Percentiles rank a stretch among this genome's conserved stretches.
Evolutionary conservation across 2,113 vertebrate species (phyloP).

Genomic region (Elaphurus davidianus): DNA sequence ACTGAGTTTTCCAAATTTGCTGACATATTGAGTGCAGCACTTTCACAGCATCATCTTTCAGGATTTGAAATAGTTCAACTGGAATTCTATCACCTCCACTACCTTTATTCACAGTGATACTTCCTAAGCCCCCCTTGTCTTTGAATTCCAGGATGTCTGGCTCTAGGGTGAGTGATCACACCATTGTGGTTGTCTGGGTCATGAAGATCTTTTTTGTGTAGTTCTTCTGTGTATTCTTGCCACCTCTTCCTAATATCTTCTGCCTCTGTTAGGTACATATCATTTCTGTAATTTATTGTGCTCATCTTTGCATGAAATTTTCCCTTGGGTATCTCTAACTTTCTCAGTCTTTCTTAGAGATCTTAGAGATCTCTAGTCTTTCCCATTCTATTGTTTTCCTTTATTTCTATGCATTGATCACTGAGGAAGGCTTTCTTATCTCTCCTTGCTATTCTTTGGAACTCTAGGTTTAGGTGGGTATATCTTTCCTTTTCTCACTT

Average conservation of each 20-base stretch:
- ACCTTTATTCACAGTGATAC: neutral
- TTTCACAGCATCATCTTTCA: too few relatives aligned
- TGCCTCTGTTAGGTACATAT: neutral
- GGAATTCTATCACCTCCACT: neutral
- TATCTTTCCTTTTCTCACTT: neutral
- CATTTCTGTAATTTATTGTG: neutral
- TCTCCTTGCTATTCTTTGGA: neutral
- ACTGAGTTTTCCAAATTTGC: too few relatives aligned
- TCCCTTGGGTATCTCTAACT: neutral
- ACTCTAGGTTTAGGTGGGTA: neutral
- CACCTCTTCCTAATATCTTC: neutral
- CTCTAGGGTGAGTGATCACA: neutral
- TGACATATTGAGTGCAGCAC: too few relatives aligned
- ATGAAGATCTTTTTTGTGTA: neutral
- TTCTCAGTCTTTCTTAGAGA: too few relatives aligned
- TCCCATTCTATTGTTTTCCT: neutral
- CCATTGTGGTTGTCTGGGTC: neutral
- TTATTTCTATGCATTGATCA: neutral
- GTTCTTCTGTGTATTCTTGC: neutral
- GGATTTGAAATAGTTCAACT: neutral
- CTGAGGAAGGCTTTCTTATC: neutral
- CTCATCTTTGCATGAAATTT: neutral
- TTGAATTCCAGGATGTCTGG: neutral
- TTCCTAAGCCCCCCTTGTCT: neutral
- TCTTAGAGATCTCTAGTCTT: neutral